A percentile compares a stretch with the other conserved stretches of the same genome.
phyloP scores from a whole-genome alignment of 64 coral and sea anemone species.

The Actinia tenebrosa region DNA sequence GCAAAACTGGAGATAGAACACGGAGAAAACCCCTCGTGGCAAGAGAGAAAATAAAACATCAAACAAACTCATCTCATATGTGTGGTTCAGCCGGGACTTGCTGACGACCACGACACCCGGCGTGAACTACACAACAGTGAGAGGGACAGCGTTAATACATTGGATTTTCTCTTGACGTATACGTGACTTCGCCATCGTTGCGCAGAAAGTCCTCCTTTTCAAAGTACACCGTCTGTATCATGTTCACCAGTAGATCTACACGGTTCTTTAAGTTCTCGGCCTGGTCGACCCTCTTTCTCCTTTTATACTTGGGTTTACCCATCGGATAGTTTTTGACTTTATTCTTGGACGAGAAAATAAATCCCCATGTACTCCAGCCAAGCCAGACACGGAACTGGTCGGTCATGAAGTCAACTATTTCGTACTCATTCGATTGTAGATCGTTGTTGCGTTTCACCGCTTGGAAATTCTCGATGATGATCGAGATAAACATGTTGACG shows the following conservation, averaged over 20 bases:
- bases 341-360: constrained; percentile 50
- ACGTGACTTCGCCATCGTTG: constrained; percentile 81
- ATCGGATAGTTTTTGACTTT: constrained; percentile 18
- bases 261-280: constrained; percentile 49
- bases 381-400: constrained; percentile 76
- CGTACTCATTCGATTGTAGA: constrained; percentile 90
- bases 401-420: constrained; percentile 90
- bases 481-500: constrained; percentile 92
- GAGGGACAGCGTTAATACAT: too few relatives aligned
- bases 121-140: too few relatives aligned
- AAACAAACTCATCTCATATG: too few relatives aligned
- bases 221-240: constrained; percentile 73
- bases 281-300: constrained; percentile 16
- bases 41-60: too few relatives aligned
- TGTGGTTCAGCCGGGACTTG: too few relatives aligned
- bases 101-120: too few relatives aligned
- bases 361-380: constrained; percentile 40
- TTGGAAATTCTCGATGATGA: constrained; percentile 90
- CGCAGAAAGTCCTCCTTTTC: constrained; percentile 63
- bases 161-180: constrained; percentile 16
- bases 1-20: too few relatives aligned
- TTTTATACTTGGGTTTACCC: constrained; percentile 32
- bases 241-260: constrained; percentile 52
- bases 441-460: constrained; percentile 82
- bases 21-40: too few relatives aligned